A percentile compares a stretch with the other conserved stretches of the same genome.
Conservation (phyloP, 1,140 invertebrate species). For the Tribolium castaneum region DNA sequence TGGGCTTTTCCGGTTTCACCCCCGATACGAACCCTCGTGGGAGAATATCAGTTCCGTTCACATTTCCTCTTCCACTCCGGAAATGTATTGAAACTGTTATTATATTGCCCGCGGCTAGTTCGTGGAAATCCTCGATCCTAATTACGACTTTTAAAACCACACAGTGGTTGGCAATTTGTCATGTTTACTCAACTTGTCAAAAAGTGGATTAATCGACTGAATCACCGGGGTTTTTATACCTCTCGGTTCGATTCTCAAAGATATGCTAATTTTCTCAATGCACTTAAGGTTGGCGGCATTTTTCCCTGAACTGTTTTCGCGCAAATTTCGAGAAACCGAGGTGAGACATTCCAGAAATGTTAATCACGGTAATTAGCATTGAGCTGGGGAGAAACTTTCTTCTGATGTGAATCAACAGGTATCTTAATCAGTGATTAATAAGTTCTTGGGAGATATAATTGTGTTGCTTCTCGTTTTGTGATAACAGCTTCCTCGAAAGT, state of each 20-base stretch:
- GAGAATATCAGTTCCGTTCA: slow-evolving; percentile 26
- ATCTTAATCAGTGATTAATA: slow-evolving; percentile 1
- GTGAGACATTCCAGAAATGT: slow-evolving; percentile 17
- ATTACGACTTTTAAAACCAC: background rate
- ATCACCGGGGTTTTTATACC: background rate
- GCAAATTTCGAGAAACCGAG: background rate
- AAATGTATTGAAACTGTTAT: slow-evolving; percentile 19
- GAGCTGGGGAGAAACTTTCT: background rate
- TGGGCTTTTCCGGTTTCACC: slow-evolving; percentile 45
- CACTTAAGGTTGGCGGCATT: slow-evolving; percentile 1
- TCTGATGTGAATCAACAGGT: slow-evolving; percentile 3
- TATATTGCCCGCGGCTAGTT: slow-evolving; percentile 33
- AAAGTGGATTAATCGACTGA: slow-evolving; percentile 9
- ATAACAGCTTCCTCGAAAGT: background rate
- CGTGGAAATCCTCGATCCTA: slow-evolving; percentile 18
- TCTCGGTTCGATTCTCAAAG: background rate
- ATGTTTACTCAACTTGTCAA: slow-evolving; percentile 11
- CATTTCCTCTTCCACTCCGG: slow-evolving; percentile 24
- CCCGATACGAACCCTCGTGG: slow-evolving; percentile 30
- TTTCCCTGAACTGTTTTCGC: slow-evolving; percentile 5
- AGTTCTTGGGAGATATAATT: background rate
- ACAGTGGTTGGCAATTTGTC: background rate
- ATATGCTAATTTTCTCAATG: background rate
- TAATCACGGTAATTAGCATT: slow-evolving; percentile 14
- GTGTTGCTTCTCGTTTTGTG: background rate